These are phyloP conservation scores for Trichonephila clavipes DNA, from an alignment of 1,140 invertebrate genomes.

Conservation along the genomic window DNA sequence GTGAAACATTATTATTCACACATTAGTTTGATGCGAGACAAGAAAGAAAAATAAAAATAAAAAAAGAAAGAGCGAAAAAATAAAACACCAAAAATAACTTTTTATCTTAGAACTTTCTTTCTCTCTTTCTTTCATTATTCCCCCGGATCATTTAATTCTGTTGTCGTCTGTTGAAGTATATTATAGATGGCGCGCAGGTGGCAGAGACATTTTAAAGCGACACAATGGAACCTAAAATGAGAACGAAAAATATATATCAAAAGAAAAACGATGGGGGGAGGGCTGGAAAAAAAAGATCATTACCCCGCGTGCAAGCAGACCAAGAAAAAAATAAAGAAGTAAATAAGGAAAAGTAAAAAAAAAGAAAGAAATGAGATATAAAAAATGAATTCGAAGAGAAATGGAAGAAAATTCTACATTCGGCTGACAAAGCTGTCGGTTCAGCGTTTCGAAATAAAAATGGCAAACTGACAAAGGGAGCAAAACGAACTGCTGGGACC, in stretches of 20 bases:
- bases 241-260: slow-evolving; percentile 73
- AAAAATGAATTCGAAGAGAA: slow-evolving; percentile 76
- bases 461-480: slow-evolving; percentile 74
- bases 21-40: slow-evolving; percentile 25
- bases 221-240: slow-evolving; percentile 76
- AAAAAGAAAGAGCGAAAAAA: background rate
- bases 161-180: slow-evolving; percentile 76
- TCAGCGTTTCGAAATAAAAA: slow-evolving; percentile 74
- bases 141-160: slow-evolving; percentile 75
- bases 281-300: slow-evolving; percentile 71
- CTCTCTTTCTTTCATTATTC: slow-evolving; percentile 66
- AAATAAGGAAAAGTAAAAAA: slow-evolving; percentile 38
- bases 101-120: slow-evolving; percentile 56
- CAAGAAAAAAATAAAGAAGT: slow-evolving; percentile 45
- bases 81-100: slow-evolving; percentile 54
- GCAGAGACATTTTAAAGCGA: slow-evolving; percentile 75
- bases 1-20: slow-evolving; percentile 50
- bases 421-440: slow-evolving; percentile 75
- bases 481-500: slow-evolving; percentile 75
- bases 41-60: too few species aligned
- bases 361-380: slow-evolving; percentile 69
- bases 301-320: slow-evolving; percentile 68
- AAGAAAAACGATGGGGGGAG: slow-evolving; percentile 54
- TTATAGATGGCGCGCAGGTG: slow-evolving; percentile 76
- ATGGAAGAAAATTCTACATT: slow-evolving; percentile 76